Conservation (phyloP, 1,140 invertebrate genomes). For the Dinoponera quadriceps region DNA sequence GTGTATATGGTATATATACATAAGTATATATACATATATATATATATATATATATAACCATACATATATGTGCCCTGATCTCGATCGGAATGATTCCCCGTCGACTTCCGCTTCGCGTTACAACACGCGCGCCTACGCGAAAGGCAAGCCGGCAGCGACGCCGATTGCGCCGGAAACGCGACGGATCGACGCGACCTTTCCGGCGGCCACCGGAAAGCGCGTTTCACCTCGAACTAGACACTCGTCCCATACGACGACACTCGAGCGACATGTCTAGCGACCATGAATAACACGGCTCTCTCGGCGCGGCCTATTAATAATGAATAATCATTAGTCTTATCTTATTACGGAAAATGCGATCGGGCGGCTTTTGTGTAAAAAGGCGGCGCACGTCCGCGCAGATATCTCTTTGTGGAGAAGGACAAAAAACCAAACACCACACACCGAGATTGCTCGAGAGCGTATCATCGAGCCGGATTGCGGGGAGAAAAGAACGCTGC, state of each 20-base stretch:
- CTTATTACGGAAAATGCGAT: neutral
- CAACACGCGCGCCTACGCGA: neutral
- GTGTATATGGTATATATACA: no score
- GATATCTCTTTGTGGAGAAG: neutral
- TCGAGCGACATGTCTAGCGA: constrained; percentile 13
- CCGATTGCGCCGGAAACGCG: neutral
- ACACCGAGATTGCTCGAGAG: no score
- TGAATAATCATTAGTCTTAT: constrained; percentile 28
- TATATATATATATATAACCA: no score
- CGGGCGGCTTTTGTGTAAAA: constrained; percentile 11
- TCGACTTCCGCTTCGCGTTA: neutral
- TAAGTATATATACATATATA: no score
- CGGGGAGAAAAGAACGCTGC: neutral
- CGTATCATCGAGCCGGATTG: no score
- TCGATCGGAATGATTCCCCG: constrained; percentile 10
- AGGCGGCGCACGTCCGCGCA: no score
- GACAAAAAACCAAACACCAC: neutral
- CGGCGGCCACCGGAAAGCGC: neutral
- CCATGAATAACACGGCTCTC: neutral
- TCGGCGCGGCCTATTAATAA: constrained; percentile 26
- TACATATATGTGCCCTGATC: constrained; percentile 2
- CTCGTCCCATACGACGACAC: constrained; percentile 10
- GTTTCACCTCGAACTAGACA: constrained; percentile 14
- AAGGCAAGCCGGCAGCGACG: neutral
- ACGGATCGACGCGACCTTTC: neutral